Conservation (phyloP, 2,888 invertebrate genomes). For the Lordiphosa andalusiaca region DNA sequence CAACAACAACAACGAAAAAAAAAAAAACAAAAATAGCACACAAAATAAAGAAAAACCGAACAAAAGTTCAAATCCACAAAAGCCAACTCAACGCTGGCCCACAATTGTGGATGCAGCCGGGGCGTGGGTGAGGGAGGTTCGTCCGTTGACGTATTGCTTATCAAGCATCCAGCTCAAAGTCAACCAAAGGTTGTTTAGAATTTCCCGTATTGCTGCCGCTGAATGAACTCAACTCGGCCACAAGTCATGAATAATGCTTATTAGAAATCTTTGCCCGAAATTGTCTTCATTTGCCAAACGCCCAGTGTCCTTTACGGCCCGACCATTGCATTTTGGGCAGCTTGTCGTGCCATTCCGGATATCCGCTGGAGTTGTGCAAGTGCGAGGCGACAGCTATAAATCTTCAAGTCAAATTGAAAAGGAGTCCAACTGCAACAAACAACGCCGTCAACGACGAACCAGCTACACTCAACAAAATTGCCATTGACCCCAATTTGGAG, state of each 20-base stretch:
- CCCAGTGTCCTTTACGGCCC: constrained; percentile 25
- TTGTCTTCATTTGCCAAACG: constrained; percentile 14
- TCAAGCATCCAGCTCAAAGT: constrained; percentile 33
- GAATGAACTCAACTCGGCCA: constrained; percentile 27
- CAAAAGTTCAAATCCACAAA: constrained; percentile 59
- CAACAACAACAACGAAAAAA: constrained; percentile 2
- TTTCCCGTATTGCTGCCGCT: constrained; percentile 9
- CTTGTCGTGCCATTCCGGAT: constrained; percentile 67
- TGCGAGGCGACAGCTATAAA: constrained; percentile 53
- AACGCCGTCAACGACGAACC: constrained; percentile 7
- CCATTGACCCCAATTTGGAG: no score
- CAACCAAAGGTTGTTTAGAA: constrained; percentile 31
- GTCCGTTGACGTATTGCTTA: constrained; percentile 21
- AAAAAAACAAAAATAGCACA: no score
- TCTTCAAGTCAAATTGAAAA: constrained; percentile 38
- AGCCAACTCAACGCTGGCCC: constrained; percentile 38
- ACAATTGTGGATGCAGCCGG: constrained; percentile 38
- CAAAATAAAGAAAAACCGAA: constrained; percentile 26
- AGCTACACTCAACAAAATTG: no score
- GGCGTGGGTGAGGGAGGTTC: constrained; percentile 5
- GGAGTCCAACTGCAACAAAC: constrained; percentile 15
- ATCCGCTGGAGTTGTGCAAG: constrained; percentile 64
- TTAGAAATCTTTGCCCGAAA: constrained; percentile 17
- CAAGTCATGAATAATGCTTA: not conserved
- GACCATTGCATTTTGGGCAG: constrained; percentile 34